These are phyloP conservation scores for Otus scops DNA, from an alignment of 2,797 vertebrate species.

Conservation along the genomic window DNA sequence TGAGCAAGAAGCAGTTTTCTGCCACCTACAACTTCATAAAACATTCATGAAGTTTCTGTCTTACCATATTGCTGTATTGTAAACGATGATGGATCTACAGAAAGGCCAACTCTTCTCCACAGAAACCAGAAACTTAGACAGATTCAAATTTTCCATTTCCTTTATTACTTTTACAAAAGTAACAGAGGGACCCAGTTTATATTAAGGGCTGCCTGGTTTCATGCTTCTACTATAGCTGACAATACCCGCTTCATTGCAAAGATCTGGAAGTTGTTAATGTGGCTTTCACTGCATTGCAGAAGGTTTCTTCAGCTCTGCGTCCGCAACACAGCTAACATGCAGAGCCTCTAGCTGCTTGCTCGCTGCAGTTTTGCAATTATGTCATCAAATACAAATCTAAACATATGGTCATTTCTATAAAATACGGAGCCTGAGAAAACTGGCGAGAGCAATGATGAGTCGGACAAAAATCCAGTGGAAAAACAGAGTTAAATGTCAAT, in stretches of 20 bases:
- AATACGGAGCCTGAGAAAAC: background rate
- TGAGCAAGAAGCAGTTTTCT: constrained; percentile 8
- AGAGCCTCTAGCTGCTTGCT: background rate
- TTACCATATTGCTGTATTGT: background rate
- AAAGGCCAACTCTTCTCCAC: background rate
- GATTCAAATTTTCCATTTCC: background rate
- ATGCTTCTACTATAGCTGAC: background rate
- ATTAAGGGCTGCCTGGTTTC: background rate
- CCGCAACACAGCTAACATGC: background rate
- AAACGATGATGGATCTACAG: background rate
- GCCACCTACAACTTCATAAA: constrained; percentile 6
- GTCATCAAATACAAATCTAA: background rate
- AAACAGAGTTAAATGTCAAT: constrained; percentile 45
- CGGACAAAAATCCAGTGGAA: background rate
- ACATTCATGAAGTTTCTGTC: background rate
- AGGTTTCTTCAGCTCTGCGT: background rate
- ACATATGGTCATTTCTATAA: constrained; percentile 3
- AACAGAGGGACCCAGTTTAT: background rate
- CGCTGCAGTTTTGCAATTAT: background rate
- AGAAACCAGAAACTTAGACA: background rate
- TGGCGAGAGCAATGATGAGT: background rate
- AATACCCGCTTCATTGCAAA: background rate
- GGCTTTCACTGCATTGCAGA: background rate
- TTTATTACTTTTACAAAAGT: background rate
- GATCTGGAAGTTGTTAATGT: background rate